Base-by-base conservation (phyloP, 2,113 vertebrate genomes). In the Tinamus guttatus region DNA sequence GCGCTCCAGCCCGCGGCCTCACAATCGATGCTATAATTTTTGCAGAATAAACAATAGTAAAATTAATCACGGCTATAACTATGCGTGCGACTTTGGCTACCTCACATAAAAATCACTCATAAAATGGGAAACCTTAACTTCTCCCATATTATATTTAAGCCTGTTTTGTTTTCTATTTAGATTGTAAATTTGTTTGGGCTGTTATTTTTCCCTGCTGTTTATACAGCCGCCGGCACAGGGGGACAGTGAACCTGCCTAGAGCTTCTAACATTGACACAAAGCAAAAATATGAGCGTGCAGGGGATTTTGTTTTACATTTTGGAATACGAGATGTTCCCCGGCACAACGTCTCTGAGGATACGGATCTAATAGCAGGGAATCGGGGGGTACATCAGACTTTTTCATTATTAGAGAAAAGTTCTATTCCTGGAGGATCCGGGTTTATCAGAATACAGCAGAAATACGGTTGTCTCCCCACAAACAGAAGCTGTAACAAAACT, bases 11-110 rank as follows among this genome's bases (percentile, higher is more conserved):
- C 81, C 81, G 94, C 64, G 93, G 71, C 89, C 93, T 60, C 15
- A 85, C 3, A 90, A 83, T 15, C 30, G 32, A 79, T 86, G 70
- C 69, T 85, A 30, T 49, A 40, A 49, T 52, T 84, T 90, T 30
- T 56, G 51, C 28, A 93, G 56, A 38, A 83, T 71, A 92, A 93
- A 86, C 85, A 94, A 43, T 32, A 90, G 85, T 36, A 77, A 77
- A 54, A 86, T 70, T 56, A 81, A 90, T 75, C 75, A 30, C 71
- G 74, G 30, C 69, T 84, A 21, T 30, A 81, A 81, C 32, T 78
- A 64, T 40, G 86, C 7, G 20, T 49, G 36, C 7, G 4, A 38
- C 28, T 93, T 81, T 2, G 0, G 60, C 77, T 80, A 71, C 28
- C 34, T 94, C 43, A 73, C 65, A 0, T 20, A 65, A 85, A 71